These are phyloP conservation scores for Brachylomia viminalis DNA, from an alignment of 2,888 invertebrate genomes.

Conservation along the genomic window DNA sequence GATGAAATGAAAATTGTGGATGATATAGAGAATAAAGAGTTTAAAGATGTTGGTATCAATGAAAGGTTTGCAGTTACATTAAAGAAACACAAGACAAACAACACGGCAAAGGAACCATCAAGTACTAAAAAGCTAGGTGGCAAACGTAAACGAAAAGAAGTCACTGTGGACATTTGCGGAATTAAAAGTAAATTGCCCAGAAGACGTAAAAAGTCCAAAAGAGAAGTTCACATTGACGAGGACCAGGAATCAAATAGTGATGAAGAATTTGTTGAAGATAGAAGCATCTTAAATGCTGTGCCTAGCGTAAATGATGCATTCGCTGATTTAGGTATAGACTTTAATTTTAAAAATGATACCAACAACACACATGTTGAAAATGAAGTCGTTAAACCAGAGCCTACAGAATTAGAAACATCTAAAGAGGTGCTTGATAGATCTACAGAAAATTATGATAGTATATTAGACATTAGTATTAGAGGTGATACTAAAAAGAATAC, in stretches of 20 bases:
- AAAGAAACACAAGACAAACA: conserved; percentile 84
- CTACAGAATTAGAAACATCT: conserved; percentile 35
- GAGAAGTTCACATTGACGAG: conserved; percentile 51
- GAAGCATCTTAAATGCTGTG: conserved; percentile 78
- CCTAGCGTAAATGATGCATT: conserved; percentile 88
- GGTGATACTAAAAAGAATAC: conserved; percentile 36
- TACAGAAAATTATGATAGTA: conserved; percentile 41
- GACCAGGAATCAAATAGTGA: conserved; percentile 58
- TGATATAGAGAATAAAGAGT: conserved; percentile 62
- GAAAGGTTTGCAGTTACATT: conserved; percentile 82
- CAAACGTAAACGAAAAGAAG: conserved; percentile 80
- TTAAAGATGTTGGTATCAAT: conserved; percentile 67
- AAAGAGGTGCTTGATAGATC: conserved; percentile 38
- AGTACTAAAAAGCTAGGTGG: conserved; percentile 70
- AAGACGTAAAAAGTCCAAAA: conserved; percentile 67
- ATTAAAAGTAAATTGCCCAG: conserved; percentile 71
- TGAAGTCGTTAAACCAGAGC: conserved; percentile 36
- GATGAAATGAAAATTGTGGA: conserved; percentile 49
- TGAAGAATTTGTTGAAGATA: conserved; percentile 70
- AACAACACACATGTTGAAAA: conserved; percentile 35
- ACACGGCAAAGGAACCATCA: conserved; percentile 74
- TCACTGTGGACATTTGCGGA: conserved; percentile 71
- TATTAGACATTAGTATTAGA: conserved; percentile 42
- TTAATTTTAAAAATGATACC: conserved; percentile 70
- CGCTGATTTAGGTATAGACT: conserved; percentile 80